Base-by-base conservation (phyloP, 2,888 invertebrate genomes). In the Coremacera marginata region DNA sequence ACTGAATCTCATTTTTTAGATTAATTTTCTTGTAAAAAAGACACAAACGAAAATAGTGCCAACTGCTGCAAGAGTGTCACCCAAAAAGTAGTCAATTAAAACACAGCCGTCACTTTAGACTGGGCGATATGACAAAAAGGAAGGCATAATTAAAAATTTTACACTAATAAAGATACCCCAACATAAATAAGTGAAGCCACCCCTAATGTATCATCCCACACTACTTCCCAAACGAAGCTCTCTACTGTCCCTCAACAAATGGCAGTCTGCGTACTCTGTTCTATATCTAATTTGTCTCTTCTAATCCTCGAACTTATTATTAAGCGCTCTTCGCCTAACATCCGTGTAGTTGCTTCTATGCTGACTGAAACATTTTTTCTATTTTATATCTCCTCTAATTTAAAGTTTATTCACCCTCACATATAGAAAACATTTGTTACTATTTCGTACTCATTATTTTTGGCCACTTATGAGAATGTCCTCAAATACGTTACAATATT, bases 341-440 rank as follows among this genome's bases (percentile, higher is more conserved):
- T 19, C 27, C 57, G 25, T 19, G 11, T 27, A 27, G 57, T 4
- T 22, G 4, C 25, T 22, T 22, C 57, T 25, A 19, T 25, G 57
- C 16, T 25, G 37, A 1, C 37, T 8, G 4, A 7, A 4, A 1
- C 5, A 2, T 25, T 60, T 4, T 60, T 60, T 60, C 1, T 14
- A 9, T 25, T 11, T 55, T 8, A 22, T 8, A 55, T 55, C 19
- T 55, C 55, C 19, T 22, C 27, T 62, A 63, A 63, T 16, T 63
- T 63, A 4, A 63, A 63, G 63, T 63, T 63, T 63, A 63, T 63
- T 63, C 27, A 63, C 63, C 63, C 34, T n/a, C 34, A 7, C 11
- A 44, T 44, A 44, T n/a, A 62, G 14, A 34, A 63, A 63, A 63
- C 14, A 34, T 44, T 44, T 44, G 44, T 44, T 44, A 44, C 44